These are phyloP conservation scores for Tenodera sinensis DNA, from an alignment of 2,888 invertebrate species.

Conservation along the genomic window DNA sequence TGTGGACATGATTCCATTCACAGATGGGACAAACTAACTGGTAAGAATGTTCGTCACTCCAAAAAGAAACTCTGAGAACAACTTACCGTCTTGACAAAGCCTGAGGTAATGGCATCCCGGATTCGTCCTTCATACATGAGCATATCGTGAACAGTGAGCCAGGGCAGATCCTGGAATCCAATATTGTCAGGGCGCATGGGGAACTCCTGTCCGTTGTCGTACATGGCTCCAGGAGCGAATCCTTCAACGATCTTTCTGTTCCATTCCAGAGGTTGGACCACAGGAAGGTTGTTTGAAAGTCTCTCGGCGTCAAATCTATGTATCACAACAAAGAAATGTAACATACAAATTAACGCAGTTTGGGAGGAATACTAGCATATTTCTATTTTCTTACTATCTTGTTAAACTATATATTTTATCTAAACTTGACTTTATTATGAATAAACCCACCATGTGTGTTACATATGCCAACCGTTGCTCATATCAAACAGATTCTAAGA, in stretches of 20 bases:
- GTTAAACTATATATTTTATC: too few relatives aligned
- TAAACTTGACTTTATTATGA: too few relatives aligned
- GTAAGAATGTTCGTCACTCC: too few relatives aligned
- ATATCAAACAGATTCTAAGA: too few relatives aligned
- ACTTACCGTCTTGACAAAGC: conserved; percentile 24
- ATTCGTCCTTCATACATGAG: conserved; percentile 55
- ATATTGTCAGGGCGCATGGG: conserved; percentile 48
- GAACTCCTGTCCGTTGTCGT: conserved; percentile 55
- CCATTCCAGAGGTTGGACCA: conserved; percentile 35
- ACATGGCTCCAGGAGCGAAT: conserved; percentile 55
- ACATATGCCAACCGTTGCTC: too few relatives aligned
- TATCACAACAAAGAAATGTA: neutral
- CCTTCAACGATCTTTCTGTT: conserved; percentile 26
- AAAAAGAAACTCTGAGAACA: too few relatives aligned
- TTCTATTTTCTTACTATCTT: neutral
- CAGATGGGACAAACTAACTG: too few relatives aligned
- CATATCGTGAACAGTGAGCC: conserved; percentile 35
- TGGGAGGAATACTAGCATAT: neutral
- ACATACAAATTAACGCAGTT: too few relatives aligned
- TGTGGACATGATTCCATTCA: too few relatives aligned
- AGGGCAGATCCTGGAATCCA: conserved; percentile 35
- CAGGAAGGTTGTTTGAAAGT: conserved; percentile 34
- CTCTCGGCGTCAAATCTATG: conserved; percentile 34
- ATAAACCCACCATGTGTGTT: too few relatives aligned
- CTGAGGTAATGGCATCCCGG: conserved; percentile 50